Conservation (phyloP, 1,140 invertebrate species). For the Drusus annulatus region DNA sequence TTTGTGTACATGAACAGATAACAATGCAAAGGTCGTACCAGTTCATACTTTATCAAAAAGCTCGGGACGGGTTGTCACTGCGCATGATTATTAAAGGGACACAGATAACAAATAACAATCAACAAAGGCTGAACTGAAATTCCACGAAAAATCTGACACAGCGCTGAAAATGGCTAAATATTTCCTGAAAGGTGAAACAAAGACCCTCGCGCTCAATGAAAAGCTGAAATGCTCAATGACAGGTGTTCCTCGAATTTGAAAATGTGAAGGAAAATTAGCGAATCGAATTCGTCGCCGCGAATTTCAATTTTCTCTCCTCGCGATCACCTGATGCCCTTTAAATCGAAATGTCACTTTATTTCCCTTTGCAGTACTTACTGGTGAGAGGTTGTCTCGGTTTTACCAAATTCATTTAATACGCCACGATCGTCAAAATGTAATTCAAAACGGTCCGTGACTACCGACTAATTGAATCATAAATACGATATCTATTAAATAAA, state of each 20-base stretch:
- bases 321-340: constrained; percentile 12
- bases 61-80: no score
- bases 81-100: no score
- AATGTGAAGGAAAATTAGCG: constrained; percentile 24
- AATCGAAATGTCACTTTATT: constrained; percentile 30
- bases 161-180: no score
- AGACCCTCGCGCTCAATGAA: background rate
- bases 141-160: no score
- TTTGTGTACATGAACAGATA: no score
- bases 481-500: no score
- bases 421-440: constrained; percentile 5
- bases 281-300: constrained; percentile 1
- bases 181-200: background rate
- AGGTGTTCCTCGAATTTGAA: background rate
- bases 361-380: background rate
- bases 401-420: background rate
- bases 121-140: no score
- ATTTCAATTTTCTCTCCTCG: constrained; percentile 21
- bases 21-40: no score
- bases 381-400: background rate
- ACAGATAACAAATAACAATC: no score
- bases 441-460: background rate
- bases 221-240: constrained; percentile 7
- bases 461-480: background rate
- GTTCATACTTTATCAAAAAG: no score